Evolutionary conservation across 2,888 invertebrate genomes (phyloP).

Genomic region (Coremacera marginata): DNA sequence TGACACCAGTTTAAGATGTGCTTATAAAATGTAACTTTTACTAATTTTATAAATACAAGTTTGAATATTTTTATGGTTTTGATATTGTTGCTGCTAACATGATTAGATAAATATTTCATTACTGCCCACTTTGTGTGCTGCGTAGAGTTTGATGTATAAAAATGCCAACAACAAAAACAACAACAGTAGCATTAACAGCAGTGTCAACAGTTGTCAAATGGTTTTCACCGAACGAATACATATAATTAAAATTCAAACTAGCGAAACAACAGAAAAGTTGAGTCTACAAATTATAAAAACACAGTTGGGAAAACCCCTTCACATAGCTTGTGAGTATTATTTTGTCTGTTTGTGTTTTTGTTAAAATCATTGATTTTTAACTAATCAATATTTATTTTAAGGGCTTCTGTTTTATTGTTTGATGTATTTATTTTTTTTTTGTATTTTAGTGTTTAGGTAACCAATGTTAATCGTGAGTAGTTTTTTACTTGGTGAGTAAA

Average conservation of each 20-base stretch:
- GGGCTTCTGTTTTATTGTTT: no score
- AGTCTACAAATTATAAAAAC: neutral
- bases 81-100: conserved; percentile 13
- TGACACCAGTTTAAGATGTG: neutral
- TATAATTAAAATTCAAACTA: neutral
- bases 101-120: conserved; percentile 27
- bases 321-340: no score
- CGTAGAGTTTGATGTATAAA: neutral
- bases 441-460: no score
- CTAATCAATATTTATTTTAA: no score
- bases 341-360: no score
- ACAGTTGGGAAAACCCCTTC: neutral
- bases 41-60: neutral
- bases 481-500: no score
- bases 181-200: neutral
- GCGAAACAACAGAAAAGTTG: neutral
- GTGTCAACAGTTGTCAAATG: neutral
- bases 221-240: neutral
- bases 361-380: no score
- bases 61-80: conserved; percentile 5
- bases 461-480: no score
- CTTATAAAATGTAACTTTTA: neutral
- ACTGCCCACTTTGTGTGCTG: conserved; percentile 2
- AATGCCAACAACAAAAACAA: neutral
- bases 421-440: no score